These are phyloP conservation scores for Apistogramma diplotaenia DNA, from an alignment of 2,113 vertebrate species.

Conservation along the genomic window DNA sequence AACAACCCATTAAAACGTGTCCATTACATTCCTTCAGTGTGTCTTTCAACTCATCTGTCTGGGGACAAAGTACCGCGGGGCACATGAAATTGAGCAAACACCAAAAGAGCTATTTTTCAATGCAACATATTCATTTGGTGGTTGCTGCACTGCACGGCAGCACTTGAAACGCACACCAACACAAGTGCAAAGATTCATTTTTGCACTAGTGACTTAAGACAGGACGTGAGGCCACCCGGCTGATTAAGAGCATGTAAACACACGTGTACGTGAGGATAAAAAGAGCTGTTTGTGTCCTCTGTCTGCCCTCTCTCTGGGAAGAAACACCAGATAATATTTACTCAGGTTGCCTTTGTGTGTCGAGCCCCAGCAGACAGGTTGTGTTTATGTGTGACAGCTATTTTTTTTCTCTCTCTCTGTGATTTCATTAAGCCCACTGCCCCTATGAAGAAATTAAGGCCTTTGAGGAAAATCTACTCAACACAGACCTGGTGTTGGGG, in stretches of 20 bases:
- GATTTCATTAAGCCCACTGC: neutral
- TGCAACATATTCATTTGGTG: slow-evolving; percentile 8
- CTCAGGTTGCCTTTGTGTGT: slow-evolving; percentile 16
- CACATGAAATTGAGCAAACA: slow-evolving; percentile 57
- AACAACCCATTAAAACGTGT: slow-evolving; percentile 58
- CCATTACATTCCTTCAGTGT: slow-evolving; percentile 19
- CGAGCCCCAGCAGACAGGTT: neutral
- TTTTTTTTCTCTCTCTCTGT: neutral
- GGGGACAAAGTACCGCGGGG: slow-evolving; percentile 31
- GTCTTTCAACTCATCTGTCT: slow-evolving; percentile 47
- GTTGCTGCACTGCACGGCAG: neutral
- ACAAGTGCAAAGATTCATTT: neutral
- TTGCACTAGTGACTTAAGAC: neutral
- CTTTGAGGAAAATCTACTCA: neutral
- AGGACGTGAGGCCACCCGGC: neutral
- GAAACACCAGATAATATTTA: neutral
- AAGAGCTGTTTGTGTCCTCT: neutral
- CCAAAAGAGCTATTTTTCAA: slow-evolving; percentile 45
- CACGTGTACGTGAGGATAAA: neutral
- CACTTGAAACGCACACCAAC: neutral
- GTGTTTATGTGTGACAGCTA: slow-evolving; percentile 3
- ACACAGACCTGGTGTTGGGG: neutral
- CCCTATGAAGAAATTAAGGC: neutral
- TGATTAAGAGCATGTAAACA: neutral
- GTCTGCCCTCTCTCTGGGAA: neutral